Evolutionary conservation across 1,140 invertebrate genomes (phyloP), one percentile per base, ranked within the genome.

Genomic region (Pogonus chalceus): DNA sequence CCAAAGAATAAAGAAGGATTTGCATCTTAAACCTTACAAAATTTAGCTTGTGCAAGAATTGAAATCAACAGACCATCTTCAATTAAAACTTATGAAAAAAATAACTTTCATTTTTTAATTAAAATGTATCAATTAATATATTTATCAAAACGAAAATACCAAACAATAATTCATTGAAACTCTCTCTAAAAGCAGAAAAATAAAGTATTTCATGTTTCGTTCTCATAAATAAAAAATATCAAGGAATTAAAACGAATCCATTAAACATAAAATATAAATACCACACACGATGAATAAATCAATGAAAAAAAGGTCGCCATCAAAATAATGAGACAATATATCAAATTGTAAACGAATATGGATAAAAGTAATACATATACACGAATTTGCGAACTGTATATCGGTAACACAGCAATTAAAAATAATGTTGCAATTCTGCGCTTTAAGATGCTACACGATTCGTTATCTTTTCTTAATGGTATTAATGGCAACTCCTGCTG

Each of bases 401-500:
- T 10, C n/a, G n/a, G n/a, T n/a, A n/a, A n/a, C n/a, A 10, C 37
- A 4, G 7, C 9, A 43, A 43, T 43, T 43, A 43, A 12, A 43
- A 12, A 43, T 43, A 43, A 12, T 9, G 37, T 43, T 43, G 3
- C 37, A 43, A 18, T 4, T 18, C 4, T 4, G 9, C 18, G 18
- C 9, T 16, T 10, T 10, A 16, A 43, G 37, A 43, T 43, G 18
- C 7, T 9, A 16, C 18, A 18, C 18, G 7, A 43, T 43, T 43
- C 37, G 37, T 12, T 43, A n/a, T n/a, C n/a, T n/a, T n/a, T n/a
- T n/a, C n/a, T n/a, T n/a, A 43, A 43, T 43, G 37, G 37, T 43
- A 12, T 12, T 10, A 12, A 43, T 43, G 37, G 37, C 37, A 18
- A 7, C 37, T 43, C 37, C 37, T 18, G 37, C 37, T 43, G 37